Base-by-base conservation (phyloP, 2,888 invertebrate genomes). In the Hydropsyche betteni region DNA sequence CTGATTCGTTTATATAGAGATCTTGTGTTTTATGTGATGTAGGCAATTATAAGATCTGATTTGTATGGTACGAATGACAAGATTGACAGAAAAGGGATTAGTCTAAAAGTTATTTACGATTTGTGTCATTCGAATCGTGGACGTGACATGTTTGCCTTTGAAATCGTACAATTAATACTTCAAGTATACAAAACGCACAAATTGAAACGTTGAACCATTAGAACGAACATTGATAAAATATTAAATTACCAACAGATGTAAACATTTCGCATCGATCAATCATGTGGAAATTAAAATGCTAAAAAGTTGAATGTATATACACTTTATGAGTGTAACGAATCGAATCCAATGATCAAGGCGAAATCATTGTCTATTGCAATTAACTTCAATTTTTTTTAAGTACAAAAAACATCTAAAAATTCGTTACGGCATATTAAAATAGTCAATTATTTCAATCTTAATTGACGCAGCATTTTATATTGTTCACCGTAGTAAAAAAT, bases 211-310 rank as follows among this genome's bases (percentile, higher is more conserved):
- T 8, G 8, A 58, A 58, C 58, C 8, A 58, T 58, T 58, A 8
- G 16, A 58, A 58, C 24, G 58, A 16, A 14, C 58, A 2, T 4
- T 24, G 5, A 8, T 24, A 14, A 53, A 8, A 24, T 58, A 58
- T 58, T 16, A 3, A 58, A 58, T 58, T 58, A 58, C 58, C 2
- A 7, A 16, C 58, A 58, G 16, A 58, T 8, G 58, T 58, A 58
- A 16, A 14, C 53, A 53, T 16, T 53, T 53, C 12, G 53, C 53
- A 12, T 5, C 12, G 53, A 5, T 53, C 53, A 12, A 16, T 16
- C 16, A 16, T 16, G 58, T 16, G 58, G 58, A 58, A 58, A 58
- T 24, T 16, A 16, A 53, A 53, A 44, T 10, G 44, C 44, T 44
- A 44, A 44, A 8, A 44, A 44, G 7, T 8, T 8, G 44, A 44